Percentiles rank a stretch among this genome's conserved stretches.
Evolutionary conservation across 2,797 vertebrate species (phyloP).

Genomic region (Manis crassicaudata): DNA sequence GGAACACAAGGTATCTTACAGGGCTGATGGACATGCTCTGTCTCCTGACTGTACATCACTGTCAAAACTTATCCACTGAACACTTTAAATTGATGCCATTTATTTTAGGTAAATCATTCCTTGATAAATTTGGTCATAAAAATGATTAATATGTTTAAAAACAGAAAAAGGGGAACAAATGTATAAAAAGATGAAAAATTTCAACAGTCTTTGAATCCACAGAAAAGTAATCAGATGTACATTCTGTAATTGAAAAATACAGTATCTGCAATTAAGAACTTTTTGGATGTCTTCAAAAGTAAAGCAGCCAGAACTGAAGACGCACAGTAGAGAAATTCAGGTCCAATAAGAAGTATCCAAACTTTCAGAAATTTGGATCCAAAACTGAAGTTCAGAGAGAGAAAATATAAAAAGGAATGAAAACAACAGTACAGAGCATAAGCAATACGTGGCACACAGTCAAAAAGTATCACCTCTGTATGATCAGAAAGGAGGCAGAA

Average conservation of each 20-base stretch:
- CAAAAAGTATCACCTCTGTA: neutral
- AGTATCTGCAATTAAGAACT: neutral
- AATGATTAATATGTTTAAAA: conserved; percentile 10
- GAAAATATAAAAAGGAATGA: neutral
- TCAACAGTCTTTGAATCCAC: neutral
- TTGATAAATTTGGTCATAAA: neutral
- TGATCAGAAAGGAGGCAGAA: neutral
- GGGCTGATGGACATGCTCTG: neutral
- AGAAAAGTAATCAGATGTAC: neutral
- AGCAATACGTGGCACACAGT: neutral
- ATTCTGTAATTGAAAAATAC: neutral
- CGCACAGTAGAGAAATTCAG: neutral
- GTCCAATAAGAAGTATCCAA: neutral
- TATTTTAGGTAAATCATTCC: neutral
- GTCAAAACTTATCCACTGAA: neutral
- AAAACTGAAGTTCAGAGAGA: neutral
- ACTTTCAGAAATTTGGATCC: neutral
- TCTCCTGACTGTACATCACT: neutral
- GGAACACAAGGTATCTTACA: neutral
- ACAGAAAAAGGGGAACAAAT: neutral
- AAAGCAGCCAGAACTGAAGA: neutral
- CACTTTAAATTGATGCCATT: neutral
- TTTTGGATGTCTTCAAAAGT: neutral
- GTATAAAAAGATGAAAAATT: neutral
- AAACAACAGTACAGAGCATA: neutral